Evolutionary conservation across 2,888 invertebrate species (phyloP).

Genomic region (Leptopilina drosophilae): DNA sequence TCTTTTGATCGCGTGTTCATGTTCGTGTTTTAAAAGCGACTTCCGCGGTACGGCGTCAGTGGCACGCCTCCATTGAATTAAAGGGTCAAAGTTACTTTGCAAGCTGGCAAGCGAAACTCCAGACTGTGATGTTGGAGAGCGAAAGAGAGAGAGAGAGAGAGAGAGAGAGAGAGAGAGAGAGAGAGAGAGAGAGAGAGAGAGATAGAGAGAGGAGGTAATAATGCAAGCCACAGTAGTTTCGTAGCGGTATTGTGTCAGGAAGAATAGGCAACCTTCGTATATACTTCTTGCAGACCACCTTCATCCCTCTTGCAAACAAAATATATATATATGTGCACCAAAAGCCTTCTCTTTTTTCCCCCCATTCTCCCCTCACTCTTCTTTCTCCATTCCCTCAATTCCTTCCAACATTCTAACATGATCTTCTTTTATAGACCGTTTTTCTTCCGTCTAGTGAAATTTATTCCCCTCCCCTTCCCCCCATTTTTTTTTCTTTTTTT

Average conservation of each 20-base stretch:
- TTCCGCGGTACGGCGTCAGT: not conserved
- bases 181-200: no score
- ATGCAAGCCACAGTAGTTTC: conserved; percentile 40
- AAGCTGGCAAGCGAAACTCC: conserved; percentile 33
- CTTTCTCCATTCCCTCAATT: not conserved
- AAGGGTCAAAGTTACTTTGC: conserved; percentile 45
- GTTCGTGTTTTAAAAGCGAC: conserved; percentile 33
- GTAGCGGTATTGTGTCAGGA: conserved; percentile 24
- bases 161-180: no score
- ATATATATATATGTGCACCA: not conserved
- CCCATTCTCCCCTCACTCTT: not conserved
- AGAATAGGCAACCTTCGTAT: conserved; percentile 7
- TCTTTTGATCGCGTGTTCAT: not conserved
- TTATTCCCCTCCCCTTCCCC: no score
- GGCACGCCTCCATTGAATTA: conserved; percentile 44
- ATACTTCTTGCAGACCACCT: not conserved
- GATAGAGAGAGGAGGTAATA: conserved; percentile 32
- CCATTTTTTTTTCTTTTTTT: no score
- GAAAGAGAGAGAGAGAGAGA: no score
- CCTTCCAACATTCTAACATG: not conserved
- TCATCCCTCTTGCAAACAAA: not conserved
- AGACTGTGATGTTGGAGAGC: conserved; percentile 1
- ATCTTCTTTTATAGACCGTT: no score
- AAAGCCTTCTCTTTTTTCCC: no score
- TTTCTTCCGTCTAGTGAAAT: no score